A percentile compares a stretch with the other conserved stretches of the same genome.
Evolutionary conservation across 2,888 invertebrate species (phyloP).

Genomic region (Ferrisia virgata): DNA sequence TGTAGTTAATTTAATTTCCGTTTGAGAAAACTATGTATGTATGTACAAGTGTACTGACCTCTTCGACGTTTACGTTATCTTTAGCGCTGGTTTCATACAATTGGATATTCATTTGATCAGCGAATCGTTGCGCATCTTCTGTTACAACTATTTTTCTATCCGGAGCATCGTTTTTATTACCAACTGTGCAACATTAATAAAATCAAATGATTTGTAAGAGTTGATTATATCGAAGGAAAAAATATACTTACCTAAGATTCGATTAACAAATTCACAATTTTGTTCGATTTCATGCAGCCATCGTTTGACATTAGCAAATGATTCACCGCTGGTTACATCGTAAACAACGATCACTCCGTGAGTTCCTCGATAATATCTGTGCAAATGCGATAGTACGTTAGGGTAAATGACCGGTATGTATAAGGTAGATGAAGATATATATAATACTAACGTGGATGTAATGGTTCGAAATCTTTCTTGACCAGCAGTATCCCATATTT

Average conservation of each 20-base stretch:
- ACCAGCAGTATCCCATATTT: constrained; percentile 98
- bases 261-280: constrained; percentile 98
- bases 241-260: constrained; percentile 76
- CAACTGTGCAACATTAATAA: constrained; percentile 63
- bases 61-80: constrained; percentile 98
- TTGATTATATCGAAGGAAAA: neutral
- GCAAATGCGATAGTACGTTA: constrained; percentile 34
- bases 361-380: constrained; percentile 91
- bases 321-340: constrained; percentile 97
- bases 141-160: constrained; percentile 93
- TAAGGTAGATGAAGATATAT: neutral
- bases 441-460: constrained; percentile 86
- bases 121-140: constrained; percentile 94
- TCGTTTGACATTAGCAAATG: constrained; percentile 97
- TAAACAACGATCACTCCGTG: constrained; percentile 99
- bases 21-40: neutral
- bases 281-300: constrained; percentile 99
- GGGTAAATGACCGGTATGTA: neutral
- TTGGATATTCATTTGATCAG: constrained; percentile 95
- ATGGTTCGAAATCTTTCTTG: constrained; percentile 94
- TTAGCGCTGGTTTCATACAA: constrained; percentile 98
- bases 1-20: neutral
- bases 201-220: constrained; percentile 8
- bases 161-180: constrained; percentile 94
- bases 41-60: constrained; percentile 57